These are phyloP conservation scores for Meteorus cinctellus DNA, from an alignment of 2,888 invertebrate species.

Conservation along the genomic window DNA sequence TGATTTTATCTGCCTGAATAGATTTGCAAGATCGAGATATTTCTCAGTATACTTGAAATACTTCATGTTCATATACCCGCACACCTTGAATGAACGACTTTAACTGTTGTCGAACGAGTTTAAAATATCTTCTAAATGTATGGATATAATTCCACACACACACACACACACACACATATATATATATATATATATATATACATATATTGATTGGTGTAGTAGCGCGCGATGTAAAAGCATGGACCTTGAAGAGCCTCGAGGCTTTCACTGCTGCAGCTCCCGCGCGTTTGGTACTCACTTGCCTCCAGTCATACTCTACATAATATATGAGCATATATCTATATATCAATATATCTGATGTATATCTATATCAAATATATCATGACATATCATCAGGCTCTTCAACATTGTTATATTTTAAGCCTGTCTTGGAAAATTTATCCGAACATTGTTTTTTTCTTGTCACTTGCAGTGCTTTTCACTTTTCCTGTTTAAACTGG, in stretches of 20 bases:
- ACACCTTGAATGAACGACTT: constrained; percentile 30
- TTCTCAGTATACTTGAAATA: constrained; percentile 1
- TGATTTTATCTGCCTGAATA: constrained; percentile 25
- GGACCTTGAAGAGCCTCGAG: constrained; percentile 61
- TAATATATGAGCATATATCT: too few relatives aligned
- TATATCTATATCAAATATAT: constrained; percentile 54
- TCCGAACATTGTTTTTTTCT: background rate
- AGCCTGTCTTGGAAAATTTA: background rate
- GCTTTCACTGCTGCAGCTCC: constrained; percentile 61
- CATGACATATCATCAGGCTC: constrained; percentile 62
- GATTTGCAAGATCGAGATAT: constrained; percentile 3
- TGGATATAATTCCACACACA: background rate
- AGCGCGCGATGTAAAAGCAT: constrained; percentile 31
- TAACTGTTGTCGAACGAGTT: constrained; percentile 29
- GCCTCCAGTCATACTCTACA: constrained; percentile 20
- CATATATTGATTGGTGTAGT: constrained; percentile 16
- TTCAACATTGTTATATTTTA: constrained; percentile 43
- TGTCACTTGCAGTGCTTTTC: background rate
- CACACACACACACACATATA: background rate
- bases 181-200: background rate
- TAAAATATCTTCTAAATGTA: constrained; percentile 1
- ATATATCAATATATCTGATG: background rate
- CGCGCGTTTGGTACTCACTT: constrained; percentile 1
- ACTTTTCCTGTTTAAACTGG: too few relatives aligned
- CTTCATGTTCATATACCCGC: constrained; percentile 1